These are phyloP conservation scores for Struthidea cinerea DNA, from an alignment of 2,113 vertebrate genomes.

Conservation along the genomic window DNA sequence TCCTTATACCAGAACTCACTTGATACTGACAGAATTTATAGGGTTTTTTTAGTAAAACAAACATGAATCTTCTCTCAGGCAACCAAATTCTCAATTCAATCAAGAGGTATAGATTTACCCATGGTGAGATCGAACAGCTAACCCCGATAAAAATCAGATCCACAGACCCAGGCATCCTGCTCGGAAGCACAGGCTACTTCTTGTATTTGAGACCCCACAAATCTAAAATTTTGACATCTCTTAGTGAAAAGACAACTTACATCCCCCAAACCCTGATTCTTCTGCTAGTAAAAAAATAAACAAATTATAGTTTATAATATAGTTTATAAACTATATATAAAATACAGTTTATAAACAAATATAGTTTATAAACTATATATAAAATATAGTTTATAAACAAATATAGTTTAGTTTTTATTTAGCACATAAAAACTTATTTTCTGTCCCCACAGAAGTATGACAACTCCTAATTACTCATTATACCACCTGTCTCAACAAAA, in stretches of 20 bases:
- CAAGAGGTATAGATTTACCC: background rate
- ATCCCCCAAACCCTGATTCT: accelerated
- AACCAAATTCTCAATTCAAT: background rate
- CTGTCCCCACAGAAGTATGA: background rate
- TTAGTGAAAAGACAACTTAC: background rate
- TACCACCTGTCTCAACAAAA: background rate
- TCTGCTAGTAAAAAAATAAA: background rate
- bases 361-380: too few relatives aligned
- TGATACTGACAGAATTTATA: background rate
- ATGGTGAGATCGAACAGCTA: background rate
- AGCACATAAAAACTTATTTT: background rate
- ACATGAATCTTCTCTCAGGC: background rate
- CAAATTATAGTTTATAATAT: background rate
- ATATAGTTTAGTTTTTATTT: too few relatives aligned
- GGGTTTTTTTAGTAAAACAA: background rate
- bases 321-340: too few relatives aligned
- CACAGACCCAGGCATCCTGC: background rate
- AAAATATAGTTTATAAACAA: too few relatives aligned
- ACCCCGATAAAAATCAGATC: background rate
- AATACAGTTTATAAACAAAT: too few relatives aligned
- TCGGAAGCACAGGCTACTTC: background rate
- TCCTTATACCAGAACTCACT: background rate
- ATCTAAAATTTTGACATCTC: background rate
- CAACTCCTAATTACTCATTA: background rate
- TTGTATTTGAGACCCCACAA: background rate